Conservation (phyloP, 2,113 vertebrate genomes). For the Etheostoma spectabile region DNA sequence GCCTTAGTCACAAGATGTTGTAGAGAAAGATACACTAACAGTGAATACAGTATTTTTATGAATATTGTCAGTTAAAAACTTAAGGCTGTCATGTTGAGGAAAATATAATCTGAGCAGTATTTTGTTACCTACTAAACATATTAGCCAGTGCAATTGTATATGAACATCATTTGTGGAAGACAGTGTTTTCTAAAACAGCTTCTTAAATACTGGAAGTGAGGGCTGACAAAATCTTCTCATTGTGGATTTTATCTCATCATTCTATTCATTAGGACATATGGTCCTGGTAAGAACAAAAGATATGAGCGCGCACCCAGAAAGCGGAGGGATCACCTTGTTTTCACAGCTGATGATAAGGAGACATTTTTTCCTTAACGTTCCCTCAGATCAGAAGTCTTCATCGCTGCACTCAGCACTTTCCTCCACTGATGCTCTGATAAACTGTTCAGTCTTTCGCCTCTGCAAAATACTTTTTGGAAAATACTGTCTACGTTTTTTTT, state of each 20-base stretch:
- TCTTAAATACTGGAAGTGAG: slow-evolving; percentile 2
- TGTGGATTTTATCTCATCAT: slow-evolving; percentile 6
- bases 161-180: slow-evolving; percentile 1
- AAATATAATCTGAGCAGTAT: not conserved
- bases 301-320: slow-evolving; percentile 13
- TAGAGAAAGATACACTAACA: not conserved
- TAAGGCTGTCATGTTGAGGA: not conserved
- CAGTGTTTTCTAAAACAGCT: slow-evolving; percentile 7
- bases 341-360: slow-evolving; percentile 51
- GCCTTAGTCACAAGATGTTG: not conserved
- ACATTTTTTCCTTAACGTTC: slow-evolving; percentile 52
- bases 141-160: not conserved
- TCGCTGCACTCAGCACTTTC: slow-evolving; percentile 67
- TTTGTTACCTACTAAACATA: not conserved
- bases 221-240: slow-evolving; percentile 19
- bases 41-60: too few relatives aligned
- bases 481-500: slow-evolving; percentile 26
- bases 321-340: slow-evolving; percentile 67
- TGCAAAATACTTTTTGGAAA: slow-evolving; percentile 26
- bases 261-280: slow-evolving; percentile 37
- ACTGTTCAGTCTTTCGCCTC: slow-evolving; percentile 45
- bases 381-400: slow-evolving; percentile 60
- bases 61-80: not conserved
- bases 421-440: slow-evolving; percentile 69
- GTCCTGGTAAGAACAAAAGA: slow-evolving; percentile 42